Evolutionary conservation across 2,888 invertebrate species (phyloP), one percentile per base, ranked within the genome.

Genomic region (Sceliomorpha sp.): DNA sequence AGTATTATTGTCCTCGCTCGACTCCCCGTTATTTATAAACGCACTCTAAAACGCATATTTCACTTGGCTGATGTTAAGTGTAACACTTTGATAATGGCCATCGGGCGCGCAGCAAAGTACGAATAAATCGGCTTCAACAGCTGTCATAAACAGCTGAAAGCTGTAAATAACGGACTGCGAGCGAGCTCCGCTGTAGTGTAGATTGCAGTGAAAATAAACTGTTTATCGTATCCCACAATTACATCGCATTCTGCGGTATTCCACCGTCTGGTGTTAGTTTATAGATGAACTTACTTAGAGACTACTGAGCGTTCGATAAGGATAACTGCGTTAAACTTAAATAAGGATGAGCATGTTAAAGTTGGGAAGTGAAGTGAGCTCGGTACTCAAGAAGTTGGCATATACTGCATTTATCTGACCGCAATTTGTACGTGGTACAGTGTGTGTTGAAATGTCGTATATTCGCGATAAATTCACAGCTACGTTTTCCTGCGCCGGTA

Each of bases 311-410:
- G 36, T 59, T 59, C 59, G 67, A 67, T 67, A 67, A 67, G 59
- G 55, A 67, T 53, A 67, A 67, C 48, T 55, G 59, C 59, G 29
- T 67, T 48, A 55, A 60, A 67, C 53, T 67, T 67, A 60, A 60
- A 67, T 60, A 66, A 67, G 48, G 59, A 67, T 59, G 48, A 53
- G 44, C 37, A 27, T 37, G 53, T 67, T 67, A 42, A 67, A 67
- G 67, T 67, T 67, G 17, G 34, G 13, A 48, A 34, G 44, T 40
- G 10, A 60, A 59, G 53, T 40, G 51, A 58, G 13, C 39, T 39
- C 9, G 7, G 34, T 24, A 45, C 39, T 45, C 40, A 13, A 13
- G 48, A 58, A 66, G 39, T 58, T 58, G 45, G 40, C 53, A 47
- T 47, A 36, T 47, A 32, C 39, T 66, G 40, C 45, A 59, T 66